Evolutionary conservation across 2,888 invertebrate species (phyloP), one percentile per base, ranked within the genome.

Genomic region (Hermaeophaga mercurialis): DNA sequence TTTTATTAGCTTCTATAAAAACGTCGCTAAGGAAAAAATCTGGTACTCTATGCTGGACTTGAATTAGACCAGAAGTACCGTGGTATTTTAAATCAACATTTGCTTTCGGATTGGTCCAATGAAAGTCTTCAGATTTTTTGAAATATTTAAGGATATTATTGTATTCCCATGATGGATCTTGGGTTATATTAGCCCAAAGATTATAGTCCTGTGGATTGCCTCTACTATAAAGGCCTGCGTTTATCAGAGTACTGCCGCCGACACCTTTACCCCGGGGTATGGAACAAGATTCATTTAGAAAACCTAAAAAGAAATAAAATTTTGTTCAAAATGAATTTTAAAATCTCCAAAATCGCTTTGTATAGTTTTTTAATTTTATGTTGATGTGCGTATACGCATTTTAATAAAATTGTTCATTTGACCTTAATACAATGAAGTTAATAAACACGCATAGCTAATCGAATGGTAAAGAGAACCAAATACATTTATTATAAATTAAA

Each of bases 141-240:
- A 54, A 49, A 31, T 58, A 58, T 75, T 7, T 88, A 72, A 70
- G 87, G 87, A 61, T 19, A 11, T 61, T 61, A 3, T 54, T 45
- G 34, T 57, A 61, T 11, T 44, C 43, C 70, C 75, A 76, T 43
- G 73, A 67, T 0, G 84, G 8, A 6, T 31, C 81, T 73, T 91
- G 91, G 0, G 93, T 93, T 12, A 87, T 79, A 0, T 82, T 80
- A 45, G 87, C 89, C 94, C 94, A 95, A 39, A 85, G 83, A 73
- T 94, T 89, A 72, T 85, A 95, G 75, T 94, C 94, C 0, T 87
- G 80, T 46, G 83, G 82, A 75, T 91, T 91, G 0, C 94, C 94
- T 49, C 94, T 80, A 31, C 91, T 85, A 74, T 94, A 94, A 0
- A 92, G 81, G 91, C 93, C 92, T 3, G 88, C 89, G 71, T 93